Evolutionary conservation across 1,140 invertebrate species (phyloP).

Genomic region (Hestina assimilis): DNA sequence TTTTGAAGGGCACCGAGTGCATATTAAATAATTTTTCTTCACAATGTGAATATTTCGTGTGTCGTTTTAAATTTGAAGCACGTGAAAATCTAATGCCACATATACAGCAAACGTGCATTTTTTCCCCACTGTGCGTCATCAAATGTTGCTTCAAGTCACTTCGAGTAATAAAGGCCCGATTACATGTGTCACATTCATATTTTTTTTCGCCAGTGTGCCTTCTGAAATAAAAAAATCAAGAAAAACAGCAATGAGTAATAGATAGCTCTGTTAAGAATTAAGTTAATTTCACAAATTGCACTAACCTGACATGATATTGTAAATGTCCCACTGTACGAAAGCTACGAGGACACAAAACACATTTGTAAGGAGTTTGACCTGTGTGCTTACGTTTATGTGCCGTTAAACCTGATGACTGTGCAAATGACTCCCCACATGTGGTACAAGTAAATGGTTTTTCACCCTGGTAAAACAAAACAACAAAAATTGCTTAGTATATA

Average conservation of each 20-base stretch:
- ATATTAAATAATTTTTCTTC: constrained; percentile 34
- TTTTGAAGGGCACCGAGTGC: constrained; percentile 33
- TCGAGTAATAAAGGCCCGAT: constrained; percentile 63
- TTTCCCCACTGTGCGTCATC: constrained; percentile 82
- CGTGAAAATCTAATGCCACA: constrained; percentile 80
- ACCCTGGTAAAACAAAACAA: constrained; percentile 68
- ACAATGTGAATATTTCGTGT: constrained; percentile 52
- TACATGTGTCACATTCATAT: constrained; percentile 78
- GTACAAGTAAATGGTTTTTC: constrained; percentile 75
- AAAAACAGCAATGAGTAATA: background rate
- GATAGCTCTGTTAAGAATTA: background rate
- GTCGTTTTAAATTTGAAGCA: constrained; percentile 63
- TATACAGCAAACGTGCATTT: constrained; percentile 81
- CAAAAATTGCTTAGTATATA: no score
- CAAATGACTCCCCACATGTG: constrained; percentile 74
- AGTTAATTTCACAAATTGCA: background rate
- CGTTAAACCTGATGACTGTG: constrained; percentile 72
- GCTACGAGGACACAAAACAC: constrained; percentile 62
- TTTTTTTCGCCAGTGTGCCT: constrained; percentile 82
- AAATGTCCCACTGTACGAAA: constrained; percentile 70
- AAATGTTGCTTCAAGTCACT: constrained; percentile 80
- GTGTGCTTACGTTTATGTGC: constrained; percentile 78
- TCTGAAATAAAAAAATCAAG: constrained; percentile 44
- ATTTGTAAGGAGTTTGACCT: constrained; percentile 76
- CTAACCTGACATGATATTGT: constrained; percentile 78